Evolutionary conservation across 2,888 invertebrate species (phyloP), one percentile per base, ranked within the genome.

Genomic region (Poecilus cupreus): DNA sequence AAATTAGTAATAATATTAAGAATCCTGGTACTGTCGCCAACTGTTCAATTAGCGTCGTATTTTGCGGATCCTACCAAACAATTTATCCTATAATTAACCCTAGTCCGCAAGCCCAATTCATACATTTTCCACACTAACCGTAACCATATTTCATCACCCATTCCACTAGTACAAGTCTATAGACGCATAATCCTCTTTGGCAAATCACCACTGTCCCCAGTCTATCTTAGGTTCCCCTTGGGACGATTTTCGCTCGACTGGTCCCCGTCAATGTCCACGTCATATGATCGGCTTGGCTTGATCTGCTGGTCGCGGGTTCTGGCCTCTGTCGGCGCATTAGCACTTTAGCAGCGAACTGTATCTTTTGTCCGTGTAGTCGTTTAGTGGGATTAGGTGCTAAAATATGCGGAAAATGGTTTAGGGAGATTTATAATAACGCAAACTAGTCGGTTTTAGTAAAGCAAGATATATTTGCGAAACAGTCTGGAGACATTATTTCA

Each of bases 371-470:
- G n/a, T 26, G 13, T 3, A 39, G 72, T 72, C 72, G 43, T 72
- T 72, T 72, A 72, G 72, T 24, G 49, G 74, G 74, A 75, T 75
- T 75, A 75, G 49, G 51, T 75, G 74, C 51, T 75, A 26, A 75
- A 49, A 75, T 75, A 75, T 51, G 74, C 26, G 74, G 74, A 75
- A 75, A 75, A 75, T 75, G 16, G 18, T 75, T 75, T 75, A 75
- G 10, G 43, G 10, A 32, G 32, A 32, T 32, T 32, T n/a, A n/a
- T n/a, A n/a, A n/a, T n/a, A n/a, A n/a, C n/a, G n/a, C n/a, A n/a
- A n/a, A n/a, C n/a, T n/a, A n/a, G n/a, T n/a, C n/a, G n/a, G n/a
- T n/a, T n/a, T n/a, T n/a, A n/a, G n/a, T n/a, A n/a, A n/a, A n/a
- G n/a, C n/a, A n/a, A n/a, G n/a, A n/a, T n/a, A n/a, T n/a, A n/a